These are phyloP conservation scores for Phalanger gymnotis DNA, from an alignment of 2,797 vertebrate species.

Conservation along the genomic window DNA sequence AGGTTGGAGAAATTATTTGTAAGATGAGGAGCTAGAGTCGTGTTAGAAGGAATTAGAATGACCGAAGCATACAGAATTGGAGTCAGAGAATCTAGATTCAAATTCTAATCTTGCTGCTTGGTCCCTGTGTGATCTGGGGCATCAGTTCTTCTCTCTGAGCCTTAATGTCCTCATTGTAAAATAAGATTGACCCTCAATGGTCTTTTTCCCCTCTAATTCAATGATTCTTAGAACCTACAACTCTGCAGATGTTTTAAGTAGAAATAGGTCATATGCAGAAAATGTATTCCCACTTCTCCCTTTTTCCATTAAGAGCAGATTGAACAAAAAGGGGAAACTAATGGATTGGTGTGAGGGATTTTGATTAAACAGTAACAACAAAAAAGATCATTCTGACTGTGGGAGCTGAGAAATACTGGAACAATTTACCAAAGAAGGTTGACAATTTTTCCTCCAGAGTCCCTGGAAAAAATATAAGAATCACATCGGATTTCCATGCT, in stretches of 20 bases:
- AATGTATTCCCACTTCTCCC: conserved; percentile 26
- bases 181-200: background rate
- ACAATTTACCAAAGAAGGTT: conserved; percentile 51
- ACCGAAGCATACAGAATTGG: background rate
- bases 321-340: conserved; percentile 49
- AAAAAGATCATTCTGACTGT: conserved; percentile 16
- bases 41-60: conserved; percentile 34
- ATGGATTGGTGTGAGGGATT: conserved; percentile 48
- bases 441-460: conserved; percentile 38
- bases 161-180: background rate
- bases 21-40: background rate
- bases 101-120: background rate
- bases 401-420: background rate
- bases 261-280: background rate
- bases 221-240: background rate
- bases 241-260: background rate
- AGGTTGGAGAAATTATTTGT: background rate
- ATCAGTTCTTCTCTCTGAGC: background rate
- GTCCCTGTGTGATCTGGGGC: background rate
- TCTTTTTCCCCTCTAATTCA: background rate
- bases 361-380: conserved; percentile 28
- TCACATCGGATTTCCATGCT: background rate
- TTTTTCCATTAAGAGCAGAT: conserved; percentile 47
- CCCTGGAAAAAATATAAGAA: background rate
- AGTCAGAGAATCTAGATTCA: background rate